Percentiles rank a stretch among this genome's conserved stretches.
Conservation (phyloP, 2,888 invertebrate species). For the Agrochola macilenta region DNA sequence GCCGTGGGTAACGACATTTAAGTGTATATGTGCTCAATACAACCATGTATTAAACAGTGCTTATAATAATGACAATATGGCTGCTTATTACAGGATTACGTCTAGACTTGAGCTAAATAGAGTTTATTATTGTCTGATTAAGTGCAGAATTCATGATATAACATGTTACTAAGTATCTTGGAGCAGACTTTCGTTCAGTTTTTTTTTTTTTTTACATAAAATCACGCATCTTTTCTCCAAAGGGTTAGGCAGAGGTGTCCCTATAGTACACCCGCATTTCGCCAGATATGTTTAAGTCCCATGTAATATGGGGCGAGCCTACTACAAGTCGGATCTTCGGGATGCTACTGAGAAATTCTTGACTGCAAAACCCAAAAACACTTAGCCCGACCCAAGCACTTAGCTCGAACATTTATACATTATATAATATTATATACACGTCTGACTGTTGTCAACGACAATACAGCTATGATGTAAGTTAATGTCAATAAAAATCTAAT, state of each 20-base stretch:
- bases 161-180: not conserved
- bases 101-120: constrained; percentile 12
- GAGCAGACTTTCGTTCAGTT: too few relatives aligned
- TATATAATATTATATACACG: not conserved
- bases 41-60: constrained; percentile 23
- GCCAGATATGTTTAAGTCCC: too few relatives aligned
- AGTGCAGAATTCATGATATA: not conserved
- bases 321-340: not conserved
- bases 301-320: not conserved
- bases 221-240: too few relatives aligned
- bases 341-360: not conserved
- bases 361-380: not conserved
- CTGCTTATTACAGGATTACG: constrained; percentile 5
- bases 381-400: too few relatives aligned
- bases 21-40: constrained; percentile 11
- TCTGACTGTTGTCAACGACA: not conserved
- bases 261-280: not conserved
- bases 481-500: constrained; percentile 28
- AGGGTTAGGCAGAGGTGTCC: too few relatives aligned
- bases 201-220: not conserved
- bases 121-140: not conserved
- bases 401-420: not conserved
- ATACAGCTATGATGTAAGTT: constrained; percentile 28
- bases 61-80: constrained; percentile 33
- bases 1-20: constrained; percentile 16